Evolutionary conservation across 2,797 vertebrate genomes (phyloP), one percentile per base, ranked within the genome.

Genomic region (Percopsis omiscomaycus): DNA sequence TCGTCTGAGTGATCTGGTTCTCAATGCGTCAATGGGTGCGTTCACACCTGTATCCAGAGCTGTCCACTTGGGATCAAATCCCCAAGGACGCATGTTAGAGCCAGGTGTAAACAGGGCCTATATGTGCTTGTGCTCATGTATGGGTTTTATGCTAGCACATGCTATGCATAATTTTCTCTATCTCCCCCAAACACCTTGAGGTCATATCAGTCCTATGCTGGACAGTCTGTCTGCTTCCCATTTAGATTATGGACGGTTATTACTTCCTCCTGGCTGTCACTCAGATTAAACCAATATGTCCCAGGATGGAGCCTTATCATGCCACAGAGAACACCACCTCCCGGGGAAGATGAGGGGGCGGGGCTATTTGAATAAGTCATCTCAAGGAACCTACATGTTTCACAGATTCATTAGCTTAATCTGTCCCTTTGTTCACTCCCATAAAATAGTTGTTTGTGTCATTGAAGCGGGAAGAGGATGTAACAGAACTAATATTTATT

Each of bases 241-340:
- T 88, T 89, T 89, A 88, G 82, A 89, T 91, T 92, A 87, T 84
- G 83, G 87, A 88, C 85, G 86, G 85, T 90, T 90, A 90, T 90
- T 86, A 83, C 89, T 84, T 86, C 71, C 84, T 86, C 66, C 75
- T 63, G 82, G 88, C 90, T 89, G 85, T 89, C 88, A 83, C 69
- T 86, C 85, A 88, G 87, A 89, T 91, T 88, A 84, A 84, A 88
- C 86, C 86, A 88, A 88, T 88, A 84, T 83, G 79, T 86, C 80
- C 74, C 65, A 32, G 79, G 81, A 84, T 73, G 81, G 80, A 72
- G 66, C 73, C 75, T 89, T 89, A 86, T 90, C 83, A 13, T 74
- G 69, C 73, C 53, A 70, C 67, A 68, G 61, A 84, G 73, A 82
- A 68, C 72, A 85, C 78, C 69, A 84, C 83, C 82, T 83, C 66